Conservation (phyloP, 2,888 invertebrate genomes). For the Odiellus spinosus region DNA sequence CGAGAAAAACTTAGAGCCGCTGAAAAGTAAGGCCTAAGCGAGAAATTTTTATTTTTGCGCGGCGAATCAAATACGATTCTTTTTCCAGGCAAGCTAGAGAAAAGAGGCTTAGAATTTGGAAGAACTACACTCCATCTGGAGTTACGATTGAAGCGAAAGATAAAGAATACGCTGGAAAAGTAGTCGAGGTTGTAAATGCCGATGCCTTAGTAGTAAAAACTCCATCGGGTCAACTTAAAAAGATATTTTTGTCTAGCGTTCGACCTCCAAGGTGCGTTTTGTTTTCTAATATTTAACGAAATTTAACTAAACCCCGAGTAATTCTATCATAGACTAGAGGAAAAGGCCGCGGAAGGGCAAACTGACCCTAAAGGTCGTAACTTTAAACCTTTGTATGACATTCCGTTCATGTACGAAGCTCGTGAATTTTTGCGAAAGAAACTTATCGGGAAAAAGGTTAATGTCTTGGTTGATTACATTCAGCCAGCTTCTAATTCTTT, state of each 20-base stretch:
- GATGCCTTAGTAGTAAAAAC: conserved; percentile 79
- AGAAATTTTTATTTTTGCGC: no score
- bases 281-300: no score
- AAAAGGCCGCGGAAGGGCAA: conserved; percentile 11
- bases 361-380: conserved; percentile 13
- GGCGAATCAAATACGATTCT: no score
- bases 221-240: conserved; percentile 58
- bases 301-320: neutral
- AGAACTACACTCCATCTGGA: conserved; percentile 61
- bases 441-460: conserved; percentile 83
- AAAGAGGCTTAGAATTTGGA: conserved; percentile 71
- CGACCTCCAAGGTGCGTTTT: conserved; percentile 63
- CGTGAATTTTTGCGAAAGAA: conserved; percentile 91
- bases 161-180: conserved; percentile 62
- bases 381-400: conserved; percentile 84
- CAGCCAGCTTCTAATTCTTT: conserved; percentile 85
- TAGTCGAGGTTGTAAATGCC: conserved; percentile 81
- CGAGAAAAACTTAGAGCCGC: conserved; percentile 67
- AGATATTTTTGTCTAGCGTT: conserved; percentile 89
- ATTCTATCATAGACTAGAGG: conserved; percentile 29
- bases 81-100: conserved; percentile 58
- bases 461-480: conserved; percentile 83
- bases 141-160: conserved; percentile 45
- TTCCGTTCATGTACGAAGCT: conserved; percentile 97
- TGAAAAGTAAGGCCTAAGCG: conserved; percentile 45